Conservation (phyloP, 2,797 vertebrate species). For the Esox masquinongy region DNA sequence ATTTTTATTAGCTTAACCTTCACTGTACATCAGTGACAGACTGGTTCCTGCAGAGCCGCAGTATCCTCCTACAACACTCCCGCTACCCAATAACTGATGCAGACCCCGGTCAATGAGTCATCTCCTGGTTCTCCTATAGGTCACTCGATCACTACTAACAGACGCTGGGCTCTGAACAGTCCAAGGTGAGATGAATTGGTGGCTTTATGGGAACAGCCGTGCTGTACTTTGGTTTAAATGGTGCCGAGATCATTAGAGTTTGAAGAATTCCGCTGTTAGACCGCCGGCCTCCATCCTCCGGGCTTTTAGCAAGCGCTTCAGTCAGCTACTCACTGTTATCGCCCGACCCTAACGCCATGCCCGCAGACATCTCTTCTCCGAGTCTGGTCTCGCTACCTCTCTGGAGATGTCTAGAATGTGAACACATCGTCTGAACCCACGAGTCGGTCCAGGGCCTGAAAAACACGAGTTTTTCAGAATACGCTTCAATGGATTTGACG, state of each 20-base stretch:
- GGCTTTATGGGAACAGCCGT: conserved; percentile 58
- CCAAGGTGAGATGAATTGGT: conserved; percentile 49
- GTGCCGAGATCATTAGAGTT: conserved; percentile 69
- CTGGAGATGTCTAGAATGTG: too few relatives aligned
- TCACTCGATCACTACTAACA: conserved; percentile 65
- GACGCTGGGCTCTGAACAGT: conserved; percentile 50
- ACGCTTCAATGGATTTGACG: too few relatives aligned
- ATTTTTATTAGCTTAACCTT: conserved; percentile 58
- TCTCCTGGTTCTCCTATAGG: conserved; percentile 46
- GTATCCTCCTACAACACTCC: conserved; percentile 33
- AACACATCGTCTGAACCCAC: too few relatives aligned
- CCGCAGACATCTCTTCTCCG: too few relatives aligned
- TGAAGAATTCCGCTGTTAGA: conserved; percentile 55
- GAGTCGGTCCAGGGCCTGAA: neutral
- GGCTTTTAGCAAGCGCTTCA: conserved; percentile 52
- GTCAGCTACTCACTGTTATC: too few relatives aligned
- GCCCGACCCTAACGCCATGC: too few relatives aligned
- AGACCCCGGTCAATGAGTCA: conserved; percentile 50
- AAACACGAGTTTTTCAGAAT: too few relatives aligned
- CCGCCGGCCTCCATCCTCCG: conserved; percentile 38
- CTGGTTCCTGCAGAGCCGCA: conserved; percentile 34
- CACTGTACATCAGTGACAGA: conserved; percentile 59
- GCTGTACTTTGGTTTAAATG: conserved; percentile 51
- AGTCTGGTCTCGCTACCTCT: too few relatives aligned
- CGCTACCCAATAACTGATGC: neutral